These are phyloP conservation scores for Dugesia japonica DNA, from an alignment of 2,888 invertebrate genomes.

Conservation along the genomic window DNA sequence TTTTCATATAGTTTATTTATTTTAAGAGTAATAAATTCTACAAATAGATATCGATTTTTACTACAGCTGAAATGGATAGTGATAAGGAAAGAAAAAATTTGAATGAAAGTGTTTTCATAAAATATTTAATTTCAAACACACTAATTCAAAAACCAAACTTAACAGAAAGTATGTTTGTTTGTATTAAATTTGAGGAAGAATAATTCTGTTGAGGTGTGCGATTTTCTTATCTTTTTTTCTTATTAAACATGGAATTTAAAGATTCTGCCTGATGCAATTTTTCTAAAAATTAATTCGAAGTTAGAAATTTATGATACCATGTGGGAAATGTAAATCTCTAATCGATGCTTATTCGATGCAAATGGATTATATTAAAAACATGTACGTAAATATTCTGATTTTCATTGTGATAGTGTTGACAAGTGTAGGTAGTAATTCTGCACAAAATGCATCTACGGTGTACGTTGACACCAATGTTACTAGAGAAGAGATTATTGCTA, in stretches of 20 bases:
- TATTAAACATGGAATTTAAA: conserved; percentile 14
- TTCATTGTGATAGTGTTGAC: background rate
- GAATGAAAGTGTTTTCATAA: conserved; percentile 3
- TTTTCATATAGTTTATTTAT: too few relatives aligned
- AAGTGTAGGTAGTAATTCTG: background rate
- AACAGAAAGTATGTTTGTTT: background rate
- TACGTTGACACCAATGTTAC: background rate
- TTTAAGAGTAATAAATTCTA: too few relatives aligned
- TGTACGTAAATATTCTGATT: background rate
- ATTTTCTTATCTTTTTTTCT: conserved; percentile 17
- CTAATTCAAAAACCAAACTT: background rate
- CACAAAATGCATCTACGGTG: background rate
- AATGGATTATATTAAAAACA: background rate
- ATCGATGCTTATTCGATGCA: background rate
- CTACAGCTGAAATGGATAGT: background rate
- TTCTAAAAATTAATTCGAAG: background rate
- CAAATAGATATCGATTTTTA: conserved; percentile 14
- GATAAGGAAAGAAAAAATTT: background rate
- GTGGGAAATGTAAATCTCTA: background rate
- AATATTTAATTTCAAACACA: conserved; percentile 11
- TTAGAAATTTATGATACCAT: background rate
- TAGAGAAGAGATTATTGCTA: conserved; percentile 21
- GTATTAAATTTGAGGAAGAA: background rate
- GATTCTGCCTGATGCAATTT: background rate
- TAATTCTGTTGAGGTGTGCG: background rate